Evolutionary conservation across 2,888 invertebrate genomes (phyloP).

Genomic region (Sminthurinus aureus): DNA sequence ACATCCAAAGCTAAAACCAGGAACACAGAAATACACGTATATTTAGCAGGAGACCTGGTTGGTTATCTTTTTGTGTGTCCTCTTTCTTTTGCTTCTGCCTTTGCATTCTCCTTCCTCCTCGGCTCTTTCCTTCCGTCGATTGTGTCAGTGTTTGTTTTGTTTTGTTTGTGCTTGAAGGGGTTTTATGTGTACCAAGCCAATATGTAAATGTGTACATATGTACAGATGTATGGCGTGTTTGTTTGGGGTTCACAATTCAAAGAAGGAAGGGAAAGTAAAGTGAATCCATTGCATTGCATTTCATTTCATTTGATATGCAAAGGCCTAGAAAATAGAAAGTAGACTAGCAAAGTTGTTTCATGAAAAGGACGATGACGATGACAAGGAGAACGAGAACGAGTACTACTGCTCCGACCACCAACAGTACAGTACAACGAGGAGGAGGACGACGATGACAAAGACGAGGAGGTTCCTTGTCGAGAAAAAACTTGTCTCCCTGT

Average conservation of each 20-base stretch:
- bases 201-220: not conserved
- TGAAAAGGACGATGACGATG: constrained; percentile 36
- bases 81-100: no score
- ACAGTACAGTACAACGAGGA: no score
- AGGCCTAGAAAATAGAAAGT: not conserved
- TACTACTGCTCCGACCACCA: no score
- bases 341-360: constrained; percentile 41
- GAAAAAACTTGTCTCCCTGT: not conserved
- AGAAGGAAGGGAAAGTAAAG: not conserved
- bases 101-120: no score
- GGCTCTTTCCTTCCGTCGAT: no score
- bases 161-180: no score
- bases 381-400: not conserved
- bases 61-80: no score
- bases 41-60: no score
- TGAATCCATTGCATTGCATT: constrained; percentile 38
- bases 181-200: no score
- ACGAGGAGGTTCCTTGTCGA: not conserved
- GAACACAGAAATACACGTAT: no score
- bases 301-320: constrained; percentile 44
- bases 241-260: constrained; percentile 39
- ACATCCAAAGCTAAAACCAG: no score
- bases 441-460: constrained; percentile 8
- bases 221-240: not conserved
- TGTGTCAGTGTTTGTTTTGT: no score